Conservation (phyloP, 92 coral and sea anemone species). For the Palythoa caribaeorum region DNA sequence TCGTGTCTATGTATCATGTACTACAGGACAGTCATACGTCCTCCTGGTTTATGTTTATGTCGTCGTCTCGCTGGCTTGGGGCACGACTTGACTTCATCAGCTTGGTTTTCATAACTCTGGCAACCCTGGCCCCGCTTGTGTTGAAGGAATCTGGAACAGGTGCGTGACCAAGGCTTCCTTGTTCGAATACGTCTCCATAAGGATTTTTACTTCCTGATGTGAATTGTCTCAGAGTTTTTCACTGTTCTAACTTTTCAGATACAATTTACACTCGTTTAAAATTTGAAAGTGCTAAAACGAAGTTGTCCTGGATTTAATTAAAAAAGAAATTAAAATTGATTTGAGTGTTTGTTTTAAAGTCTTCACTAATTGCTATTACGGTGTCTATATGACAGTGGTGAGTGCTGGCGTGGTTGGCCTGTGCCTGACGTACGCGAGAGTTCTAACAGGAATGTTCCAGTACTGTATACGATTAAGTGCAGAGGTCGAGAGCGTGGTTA, state of each 20-base stretch:
- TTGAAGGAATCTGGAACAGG: conserved; percentile 78
- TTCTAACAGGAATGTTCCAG: conserved; percentile 90
- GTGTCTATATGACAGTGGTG: conserved; percentile 55
- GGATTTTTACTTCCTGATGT: too few species aligned
- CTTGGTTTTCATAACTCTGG: conserved; percentile 63
- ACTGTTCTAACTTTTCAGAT: too few species aligned
- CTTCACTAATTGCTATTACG: neutral
- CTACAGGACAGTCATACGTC: conserved; percentile 80
- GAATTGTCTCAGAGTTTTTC: too few species aligned
- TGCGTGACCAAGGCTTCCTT: neutral
- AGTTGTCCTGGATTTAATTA: too few species aligned
- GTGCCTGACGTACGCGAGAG: conserved; percentile 78
- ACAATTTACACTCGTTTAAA: too few species aligned
- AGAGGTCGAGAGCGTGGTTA: conserved; percentile 91
- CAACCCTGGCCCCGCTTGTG: conserved; percentile 66
- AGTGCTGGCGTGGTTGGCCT: conserved; percentile 95
- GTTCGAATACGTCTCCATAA: neutral
- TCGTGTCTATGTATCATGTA: conserved; percentile 60
- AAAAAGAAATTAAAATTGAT: too few species aligned
- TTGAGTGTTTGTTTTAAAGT: neutral
- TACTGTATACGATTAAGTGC: conserved; percentile 94
- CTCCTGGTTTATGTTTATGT: conserved; percentile 68
- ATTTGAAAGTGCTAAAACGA: too few species aligned
- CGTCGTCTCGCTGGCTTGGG: conserved; percentile 82
- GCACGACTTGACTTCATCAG: conserved; percentile 77